These are phyloP conservation scores for Anadara kagoshimensis DNA, from an alignment of 1,140 invertebrate species.

Conservation along the genomic window DNA sequence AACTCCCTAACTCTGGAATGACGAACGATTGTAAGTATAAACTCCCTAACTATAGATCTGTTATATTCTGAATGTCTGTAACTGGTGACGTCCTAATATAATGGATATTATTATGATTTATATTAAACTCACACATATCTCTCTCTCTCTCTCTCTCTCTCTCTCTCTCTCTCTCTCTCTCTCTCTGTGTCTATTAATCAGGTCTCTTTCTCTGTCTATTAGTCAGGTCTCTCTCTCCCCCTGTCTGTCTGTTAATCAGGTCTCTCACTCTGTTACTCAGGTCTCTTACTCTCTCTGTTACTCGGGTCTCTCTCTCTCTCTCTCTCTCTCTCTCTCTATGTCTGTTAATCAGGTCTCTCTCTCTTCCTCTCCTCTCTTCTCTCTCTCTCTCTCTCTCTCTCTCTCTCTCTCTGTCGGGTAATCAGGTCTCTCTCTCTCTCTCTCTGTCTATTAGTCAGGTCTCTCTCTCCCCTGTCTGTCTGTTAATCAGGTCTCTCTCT, in stretches of 20 bases:
- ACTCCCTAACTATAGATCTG: no score
- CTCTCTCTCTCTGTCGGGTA: background rate
- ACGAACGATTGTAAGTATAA: constrained; percentile 40
- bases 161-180: no score
- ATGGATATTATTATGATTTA: no score
- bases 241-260: background rate
- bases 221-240: background rate
- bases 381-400: background rate
- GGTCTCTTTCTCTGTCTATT: background rate
- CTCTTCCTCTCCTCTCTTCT: background rate
- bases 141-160: no score
- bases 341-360: background rate
- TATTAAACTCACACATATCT: no score
- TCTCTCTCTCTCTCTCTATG: background rate
- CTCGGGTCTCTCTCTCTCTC: background rate
- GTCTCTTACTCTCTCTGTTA: no score
- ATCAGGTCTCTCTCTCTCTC: no score
- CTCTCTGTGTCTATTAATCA: background rate
- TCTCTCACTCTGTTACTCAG: background rate
- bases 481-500: background rate
- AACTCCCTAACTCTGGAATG: constrained; percentile 51
- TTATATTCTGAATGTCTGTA: no score
- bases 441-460: background rate
- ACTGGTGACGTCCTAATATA: no score
- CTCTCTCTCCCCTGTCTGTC: background rate